These are phyloP conservation scores for Chiloscyllium plagiosum DNA, from an alignment of 2,113 vertebrate species.

Conservation along the genomic window DNA sequence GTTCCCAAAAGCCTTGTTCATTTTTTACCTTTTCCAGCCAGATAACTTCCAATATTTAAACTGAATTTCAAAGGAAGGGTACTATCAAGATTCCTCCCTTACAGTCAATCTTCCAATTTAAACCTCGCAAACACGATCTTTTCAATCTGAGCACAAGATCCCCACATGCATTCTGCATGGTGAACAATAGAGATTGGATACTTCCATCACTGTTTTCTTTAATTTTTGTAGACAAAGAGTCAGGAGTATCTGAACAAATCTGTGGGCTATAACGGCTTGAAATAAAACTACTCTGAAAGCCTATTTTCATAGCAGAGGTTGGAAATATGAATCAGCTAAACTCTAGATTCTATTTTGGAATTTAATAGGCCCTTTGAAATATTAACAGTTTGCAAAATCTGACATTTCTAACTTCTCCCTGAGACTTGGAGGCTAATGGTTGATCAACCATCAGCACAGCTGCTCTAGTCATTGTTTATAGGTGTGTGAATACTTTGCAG, in stretches of 20 bases:
- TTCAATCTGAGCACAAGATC: neutral
- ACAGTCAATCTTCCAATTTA: neutral
- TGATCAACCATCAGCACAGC: neutral
- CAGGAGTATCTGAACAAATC: neutral
- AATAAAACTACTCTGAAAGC: neutral
- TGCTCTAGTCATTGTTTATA: neutral
- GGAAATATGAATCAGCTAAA: neutral
- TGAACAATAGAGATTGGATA: neutral
- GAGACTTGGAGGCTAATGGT: neutral
- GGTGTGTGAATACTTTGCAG: neutral
- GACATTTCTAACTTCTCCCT: too few species aligned
- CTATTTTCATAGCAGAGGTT: neutral
- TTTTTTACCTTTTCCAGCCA: too few species aligned
- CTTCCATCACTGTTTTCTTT: neutral
- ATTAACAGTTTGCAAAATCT: too few species aligned
- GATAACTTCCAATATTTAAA: neutral
- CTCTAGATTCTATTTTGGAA: neutral
- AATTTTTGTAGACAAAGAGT: too few species aligned
- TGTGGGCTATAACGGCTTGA: neutral
- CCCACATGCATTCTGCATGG: neutral
- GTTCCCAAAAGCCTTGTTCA: too few species aligned
- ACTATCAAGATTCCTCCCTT: neutral
- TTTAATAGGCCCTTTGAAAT: neutral
- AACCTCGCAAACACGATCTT: neutral
- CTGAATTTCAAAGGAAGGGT: neutral